Percentiles rank a stretch among this genome's conserved stretches.
Conservation (phyloP, 2,113 vertebrate genomes). For the Martes martes region DNA sequence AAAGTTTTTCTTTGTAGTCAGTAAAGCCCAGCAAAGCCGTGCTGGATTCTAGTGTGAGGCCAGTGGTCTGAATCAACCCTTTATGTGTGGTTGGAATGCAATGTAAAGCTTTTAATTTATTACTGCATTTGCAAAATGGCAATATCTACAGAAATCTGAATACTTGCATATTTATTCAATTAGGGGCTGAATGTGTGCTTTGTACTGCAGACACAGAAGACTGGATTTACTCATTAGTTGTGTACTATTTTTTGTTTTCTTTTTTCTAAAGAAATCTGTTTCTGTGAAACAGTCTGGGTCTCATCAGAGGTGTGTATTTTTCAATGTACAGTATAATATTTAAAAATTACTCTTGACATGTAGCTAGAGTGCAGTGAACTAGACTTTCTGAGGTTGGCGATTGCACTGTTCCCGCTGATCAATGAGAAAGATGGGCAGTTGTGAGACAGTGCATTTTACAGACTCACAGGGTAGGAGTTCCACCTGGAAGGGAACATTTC, state of each 20-base stretch:
- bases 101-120: slow-evolving; percentile 72
- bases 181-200: slow-evolving; percentile 70
- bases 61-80: slow-evolving; percentile 61
- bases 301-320: slow-evolving; percentile 71
- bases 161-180: slow-evolving; percentile 78
- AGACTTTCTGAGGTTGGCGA: slow-evolving; percentile 10
- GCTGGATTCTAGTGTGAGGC: slow-evolving; percentile 11
- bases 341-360: slow-evolving; percentile 63
- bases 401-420: neutral
- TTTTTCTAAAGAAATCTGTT: slow-evolving; percentile 18
- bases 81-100: slow-evolving; percentile 59
- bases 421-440: neutral
- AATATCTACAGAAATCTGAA: slow-evolving; percentile 75
- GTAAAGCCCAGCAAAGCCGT: neutral
- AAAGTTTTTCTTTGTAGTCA: slow-evolving; percentile 57
- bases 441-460: neutral
- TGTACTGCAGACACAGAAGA: slow-evolving; percentile 60
- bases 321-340: slow-evolving; percentile 51
- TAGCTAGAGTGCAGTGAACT: neutral
- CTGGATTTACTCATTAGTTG: slow-evolving; percentile 69
- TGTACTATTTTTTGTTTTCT: slow-evolving; percentile 57
- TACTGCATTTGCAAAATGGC: slow-evolving; percentile 69
- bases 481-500: neutral
- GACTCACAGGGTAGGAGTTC: neutral
- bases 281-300: slow-evolving; percentile 66